Evolutionary conservation across 2,888 invertebrate genomes (phyloP), one percentile per base, ranked within the genome.

Genomic region (Tachystola acroxantha): DNA sequence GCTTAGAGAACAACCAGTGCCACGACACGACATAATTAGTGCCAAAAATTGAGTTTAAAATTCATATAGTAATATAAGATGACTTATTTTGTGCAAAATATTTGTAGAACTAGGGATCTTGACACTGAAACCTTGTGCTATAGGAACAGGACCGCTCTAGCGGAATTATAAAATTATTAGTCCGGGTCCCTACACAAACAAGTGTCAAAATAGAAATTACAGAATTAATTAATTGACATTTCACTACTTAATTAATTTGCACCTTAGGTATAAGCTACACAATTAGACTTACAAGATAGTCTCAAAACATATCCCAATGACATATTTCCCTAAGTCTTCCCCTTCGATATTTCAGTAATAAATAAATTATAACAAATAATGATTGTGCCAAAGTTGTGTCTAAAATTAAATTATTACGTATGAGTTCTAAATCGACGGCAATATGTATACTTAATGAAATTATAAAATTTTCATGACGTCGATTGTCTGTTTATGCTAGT

Each of bases 371-470:
- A 25, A 49, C 62, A 66, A 57, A 64, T 58, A 63, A 73, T 68
- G 66, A 69, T 66, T 78, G 84, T 85, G 86, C 86, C 86, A 85
- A 86, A 82, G 75, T 76, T 73, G 66, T 70, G 69, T 75, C 64
- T 61, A 67, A 65, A 45, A 48, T 44, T 31, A 34, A n/a, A 37
- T 25, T 13, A 54, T 51, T 53, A 42, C 53, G 59, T 57, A 58
- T 57, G 49, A 48, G 59, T 52, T 57, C 53, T 53, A 57, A 65
- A 64, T 54, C 24, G 27, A 58, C 52, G 56, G 56, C 56, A 56
- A 57, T 64, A n/a, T 48, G 42, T 46, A 45, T 52, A 50, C 43
- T 10, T 27, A 24, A 56, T 64, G 59, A 47, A 53, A 57, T 63
- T 57, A 58, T 50, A 29, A 53, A 46, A 44, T 61, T 54, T 42